Evolutionary conservation across 2,113 vertebrate genomes (phyloP).

Genomic region (Synodontis membranacea): DNA sequence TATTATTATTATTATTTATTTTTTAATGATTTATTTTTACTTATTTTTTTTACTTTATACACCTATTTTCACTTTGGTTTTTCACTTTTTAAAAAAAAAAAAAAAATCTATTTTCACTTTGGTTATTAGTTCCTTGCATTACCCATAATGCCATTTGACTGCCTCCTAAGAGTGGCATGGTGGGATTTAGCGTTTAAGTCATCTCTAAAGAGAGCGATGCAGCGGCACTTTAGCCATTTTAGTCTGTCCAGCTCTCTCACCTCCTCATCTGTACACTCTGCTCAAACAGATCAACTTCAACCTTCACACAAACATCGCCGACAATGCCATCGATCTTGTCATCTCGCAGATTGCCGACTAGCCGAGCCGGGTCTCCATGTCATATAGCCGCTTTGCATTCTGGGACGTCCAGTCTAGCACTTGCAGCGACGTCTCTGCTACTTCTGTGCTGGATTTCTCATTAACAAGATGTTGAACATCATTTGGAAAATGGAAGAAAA

Average conservation of each 20-base stretch:
- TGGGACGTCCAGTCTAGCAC: background rate
- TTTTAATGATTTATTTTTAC: no score
- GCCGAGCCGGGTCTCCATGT: no score
- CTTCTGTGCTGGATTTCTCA: background rate
- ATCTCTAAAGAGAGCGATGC: background rate
- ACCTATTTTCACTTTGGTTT: background rate
- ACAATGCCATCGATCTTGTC: no score
- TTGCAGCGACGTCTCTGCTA: background rate
- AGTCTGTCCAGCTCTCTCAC: no score
- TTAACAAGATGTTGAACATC: background rate
- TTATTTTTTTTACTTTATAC: background rate
- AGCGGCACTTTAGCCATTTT: no score
- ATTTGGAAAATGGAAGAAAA: background rate
- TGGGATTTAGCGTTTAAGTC: background rate
- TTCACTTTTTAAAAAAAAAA: no score
- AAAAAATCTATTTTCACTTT: background rate
- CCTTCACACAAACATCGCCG: no score
- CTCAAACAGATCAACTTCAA: no score
- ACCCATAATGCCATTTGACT: background rate
- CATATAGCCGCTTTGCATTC: no score
- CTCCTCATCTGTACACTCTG: no score
- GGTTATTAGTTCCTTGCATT: background rate
- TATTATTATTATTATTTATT: no score
- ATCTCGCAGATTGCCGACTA: no score
- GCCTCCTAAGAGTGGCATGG: background rate